Evolutionary conservation across 2,113 vertebrate genomes (phyloP).

Genomic region (Galbula dea): DNA sequence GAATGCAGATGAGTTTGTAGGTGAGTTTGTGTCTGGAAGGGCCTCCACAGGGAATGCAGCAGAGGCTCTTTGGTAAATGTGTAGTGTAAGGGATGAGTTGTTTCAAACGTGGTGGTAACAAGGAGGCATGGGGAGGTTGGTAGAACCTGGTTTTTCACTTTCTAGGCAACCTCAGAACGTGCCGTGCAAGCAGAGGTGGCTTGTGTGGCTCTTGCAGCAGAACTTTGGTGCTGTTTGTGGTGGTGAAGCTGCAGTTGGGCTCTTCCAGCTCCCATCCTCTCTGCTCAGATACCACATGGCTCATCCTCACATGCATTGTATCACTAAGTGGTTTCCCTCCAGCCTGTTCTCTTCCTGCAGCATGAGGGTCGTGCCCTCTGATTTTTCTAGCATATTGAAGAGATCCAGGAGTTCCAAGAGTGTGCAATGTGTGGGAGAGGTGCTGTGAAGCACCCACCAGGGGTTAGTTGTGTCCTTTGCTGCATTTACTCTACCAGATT

Average conservation of each 20-base stretch:
- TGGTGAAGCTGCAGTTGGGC: background rate
- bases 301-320: background rate
- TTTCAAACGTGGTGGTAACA: background rate
- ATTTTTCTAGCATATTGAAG: background rate
- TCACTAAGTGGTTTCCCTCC: background rate
- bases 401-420: background rate
- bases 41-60: background rate
- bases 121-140: background rate
- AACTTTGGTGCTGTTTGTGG: background rate
- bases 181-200: background rate
- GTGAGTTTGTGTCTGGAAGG: background rate
- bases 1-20: background rate
- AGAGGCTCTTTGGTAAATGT: background rate
- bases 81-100: background rate
- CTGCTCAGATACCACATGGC: no score
- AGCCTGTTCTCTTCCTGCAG: background rate
- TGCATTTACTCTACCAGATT: background rate
- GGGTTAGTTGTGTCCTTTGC: background rate
- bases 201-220: background rate
- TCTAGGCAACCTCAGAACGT: background rate
- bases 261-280: background rate
- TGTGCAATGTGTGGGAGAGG: accelerated
- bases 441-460: background rate
- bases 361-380: background rate
- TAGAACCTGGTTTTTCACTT: background rate